These are phyloP conservation scores for Anoncus sp. DNA, from an alignment of 2,888 invertebrate genomes.

Conservation along the genomic window DNA sequence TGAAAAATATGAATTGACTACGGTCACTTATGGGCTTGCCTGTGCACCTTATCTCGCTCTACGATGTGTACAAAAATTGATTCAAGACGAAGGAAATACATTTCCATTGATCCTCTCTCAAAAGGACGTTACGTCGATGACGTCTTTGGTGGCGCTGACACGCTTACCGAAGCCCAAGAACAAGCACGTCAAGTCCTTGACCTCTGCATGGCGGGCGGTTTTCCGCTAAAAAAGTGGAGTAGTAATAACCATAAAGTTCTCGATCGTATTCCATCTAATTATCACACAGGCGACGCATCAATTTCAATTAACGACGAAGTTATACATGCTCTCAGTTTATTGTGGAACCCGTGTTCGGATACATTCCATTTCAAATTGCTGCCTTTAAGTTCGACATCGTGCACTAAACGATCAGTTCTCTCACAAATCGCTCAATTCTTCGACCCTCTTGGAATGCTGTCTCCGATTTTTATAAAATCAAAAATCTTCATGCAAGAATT, in stretches of 20 bases:
- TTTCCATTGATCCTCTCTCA: conserved; percentile 1
- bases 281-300: neutral
- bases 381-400: neutral
- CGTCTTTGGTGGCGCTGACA: conserved; percentile 8
- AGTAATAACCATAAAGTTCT: neutral
- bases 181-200: neutral
- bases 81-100: neutral
- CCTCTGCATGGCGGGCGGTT: neutral
- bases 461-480: conserved; percentile 48
- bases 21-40: conserved; percentile 11
- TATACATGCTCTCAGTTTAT: neutral
- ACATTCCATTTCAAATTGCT: neutral
- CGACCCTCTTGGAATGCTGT: conserved; percentile 57
- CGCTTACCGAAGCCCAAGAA: neutral
- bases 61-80: conserved; percentile 4
- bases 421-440: conserved; percentile 42
- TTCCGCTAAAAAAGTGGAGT: neutral
- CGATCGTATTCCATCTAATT: conserved; percentile 9
- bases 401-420: conserved; percentile 50
- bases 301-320: neutral
- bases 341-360: neutral
- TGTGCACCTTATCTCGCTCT: conserved; percentile 19
- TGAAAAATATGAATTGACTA: neutral
- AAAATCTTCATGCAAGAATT: conserved; percentile 57
- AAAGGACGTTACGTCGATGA: conserved; percentile 15